Percentiles rank a stretch among this genome's conserved stretches.
These are phyloP conservation scores for Tenthredo distinguenda DNA, from an alignment of 2,888 invertebrate genomes.

Conservation along the genomic window DNA sequence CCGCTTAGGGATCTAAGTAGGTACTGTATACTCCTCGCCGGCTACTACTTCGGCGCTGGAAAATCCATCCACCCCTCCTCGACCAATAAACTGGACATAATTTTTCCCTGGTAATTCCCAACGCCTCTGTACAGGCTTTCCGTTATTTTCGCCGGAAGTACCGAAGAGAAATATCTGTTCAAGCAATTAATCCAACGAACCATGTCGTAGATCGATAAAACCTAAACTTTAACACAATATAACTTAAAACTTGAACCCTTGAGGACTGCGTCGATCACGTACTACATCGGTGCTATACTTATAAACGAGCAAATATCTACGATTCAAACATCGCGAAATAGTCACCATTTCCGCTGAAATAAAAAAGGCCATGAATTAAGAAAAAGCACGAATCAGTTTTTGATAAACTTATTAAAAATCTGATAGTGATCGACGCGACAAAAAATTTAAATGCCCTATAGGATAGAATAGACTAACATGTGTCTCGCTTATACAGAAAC, in stretches of 20 bases:
- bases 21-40: background rate
- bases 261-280: background rate
- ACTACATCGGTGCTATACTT: background rate
- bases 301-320: background rate
- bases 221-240: background rate
- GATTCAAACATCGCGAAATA: background rate
- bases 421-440: background rate
- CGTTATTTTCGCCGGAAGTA: slow-evolving; percentile 31
- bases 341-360: background rate
- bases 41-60: background rate
- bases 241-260: background rate
- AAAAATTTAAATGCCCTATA: background rate
- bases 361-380: background rate
- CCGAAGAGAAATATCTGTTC: background rate
- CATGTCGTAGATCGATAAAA: background rate
- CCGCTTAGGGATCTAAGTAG: background rate
- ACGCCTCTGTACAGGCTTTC: background rate
- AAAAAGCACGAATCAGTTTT: background rate
- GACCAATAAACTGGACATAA: slow-evolving; percentile 35
- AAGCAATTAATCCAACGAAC: slow-evolving; percentile 12
- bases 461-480: background rate
- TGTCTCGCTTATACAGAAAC: background rate
- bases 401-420: background rate
- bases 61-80: slow-evolving; percentile 3
- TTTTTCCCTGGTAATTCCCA: slow-evolving; percentile 33